Evolutionary conservation across 2,113 vertebrate genomes (phyloP).

Genomic region (Melanerpes formicivorus): DNA sequence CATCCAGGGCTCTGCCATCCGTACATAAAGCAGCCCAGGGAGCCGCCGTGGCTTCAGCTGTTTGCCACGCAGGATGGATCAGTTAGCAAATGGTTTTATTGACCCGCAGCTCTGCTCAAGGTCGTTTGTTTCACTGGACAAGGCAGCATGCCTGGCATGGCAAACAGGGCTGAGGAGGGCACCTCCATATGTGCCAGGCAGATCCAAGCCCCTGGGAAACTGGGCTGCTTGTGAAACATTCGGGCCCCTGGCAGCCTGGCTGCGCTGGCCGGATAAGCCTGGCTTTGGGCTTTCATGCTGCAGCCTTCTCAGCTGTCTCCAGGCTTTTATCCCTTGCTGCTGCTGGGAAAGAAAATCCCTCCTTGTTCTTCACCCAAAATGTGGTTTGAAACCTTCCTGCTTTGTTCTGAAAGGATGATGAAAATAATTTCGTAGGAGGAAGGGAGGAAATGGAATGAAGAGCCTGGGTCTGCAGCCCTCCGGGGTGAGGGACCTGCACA

Average conservation of each 20-base stretch:
- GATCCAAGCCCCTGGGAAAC: background rate
- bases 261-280: background rate
- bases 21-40: slow-evolving; percentile 49
- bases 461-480: background rate
- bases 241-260: background rate
- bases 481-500: background rate
- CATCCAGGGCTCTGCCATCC: slow-evolving; percentile 46
- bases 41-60: slow-evolving; percentile 26
- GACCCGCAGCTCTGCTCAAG: slow-evolving; percentile 50
- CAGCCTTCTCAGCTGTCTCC: background rate
- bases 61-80: slow-evolving; percentile 49
- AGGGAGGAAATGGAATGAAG: slow-evolving; percentile 5
- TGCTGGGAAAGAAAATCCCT: slow-evolving; percentile 15
- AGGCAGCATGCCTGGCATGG: slow-evolving; percentile 37
- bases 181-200: background rate
- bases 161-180: slow-evolving; percentile 25
- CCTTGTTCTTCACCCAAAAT: background rate
- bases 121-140: slow-evolving; percentile 49
- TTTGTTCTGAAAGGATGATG: background rate
- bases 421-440: background rate
- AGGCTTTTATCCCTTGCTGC: slow-evolving; percentile 30
- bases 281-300: background rate
- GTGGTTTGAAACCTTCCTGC: background rate
- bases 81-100: slow-evolving; percentile 64
- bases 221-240: background rate